phyloP scores from a whole-genome alignment of 2,113 vertebrate species.

The Noturus placidus region DNA sequence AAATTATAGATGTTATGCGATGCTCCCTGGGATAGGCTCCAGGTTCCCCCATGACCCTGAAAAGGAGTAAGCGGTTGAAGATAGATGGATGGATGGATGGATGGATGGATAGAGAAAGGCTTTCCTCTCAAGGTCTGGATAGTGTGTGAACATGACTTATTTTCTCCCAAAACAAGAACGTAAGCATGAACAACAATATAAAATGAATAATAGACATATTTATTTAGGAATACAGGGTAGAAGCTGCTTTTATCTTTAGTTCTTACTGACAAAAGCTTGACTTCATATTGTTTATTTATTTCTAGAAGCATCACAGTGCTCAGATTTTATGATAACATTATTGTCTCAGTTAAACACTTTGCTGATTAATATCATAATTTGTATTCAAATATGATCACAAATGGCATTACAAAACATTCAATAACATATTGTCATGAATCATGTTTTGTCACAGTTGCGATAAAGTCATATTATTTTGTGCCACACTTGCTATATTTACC shows the following conservation, averaged over 20 bases:
- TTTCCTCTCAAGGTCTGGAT: slow-evolving; percentile 60
- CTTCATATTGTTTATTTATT: background rate
- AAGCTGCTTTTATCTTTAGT: background rate
- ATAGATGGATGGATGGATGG: too few species aligned
- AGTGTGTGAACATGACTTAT: slow-evolving; percentile 57
- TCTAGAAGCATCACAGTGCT: background rate
- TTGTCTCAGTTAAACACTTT: background rate
- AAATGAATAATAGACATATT: slow-evolving; percentile 46
- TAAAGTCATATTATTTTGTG: slow-evolving; percentile 20
- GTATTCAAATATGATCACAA: background rate
- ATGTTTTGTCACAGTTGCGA: background rate
- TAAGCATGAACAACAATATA: slow-evolving; percentile 54
- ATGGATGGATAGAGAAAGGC: slow-evolving; percentile 70
- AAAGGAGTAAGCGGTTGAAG: too few species aligned
- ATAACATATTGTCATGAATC: background rate
- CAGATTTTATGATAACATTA: background rate
- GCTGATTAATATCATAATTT: background rate
- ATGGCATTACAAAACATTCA: background rate
- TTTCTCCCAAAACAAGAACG: slow-evolving; percentile 59
- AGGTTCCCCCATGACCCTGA: too few species aligned
- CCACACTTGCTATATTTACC: slow-evolving; percentile 7
- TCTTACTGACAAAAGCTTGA: background rate
- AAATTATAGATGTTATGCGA: slow-evolving; percentile 64
- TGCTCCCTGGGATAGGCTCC: too few species aligned
- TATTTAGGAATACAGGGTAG: slow-evolving; percentile 24